Evolutionary conservation across 1,140 invertebrate genomes (phyloP), one percentile per base, ranked within the genome.

Genomic region (Sarcophaga peregrina): DNA sequence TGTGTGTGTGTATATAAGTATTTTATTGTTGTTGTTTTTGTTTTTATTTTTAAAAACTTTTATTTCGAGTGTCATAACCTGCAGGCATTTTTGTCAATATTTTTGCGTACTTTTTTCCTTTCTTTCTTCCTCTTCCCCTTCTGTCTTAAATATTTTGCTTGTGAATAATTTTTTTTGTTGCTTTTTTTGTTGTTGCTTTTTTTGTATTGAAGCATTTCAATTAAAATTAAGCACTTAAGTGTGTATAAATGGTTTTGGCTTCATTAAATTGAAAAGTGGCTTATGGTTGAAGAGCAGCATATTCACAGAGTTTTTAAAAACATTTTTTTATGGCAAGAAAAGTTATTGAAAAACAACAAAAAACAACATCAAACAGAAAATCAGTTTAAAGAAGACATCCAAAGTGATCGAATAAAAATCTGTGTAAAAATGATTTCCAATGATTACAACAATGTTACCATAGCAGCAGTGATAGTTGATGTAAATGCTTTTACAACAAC

Each of bases 161-260:
- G 25, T 37, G 25, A 37, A 37, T 37, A 37, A 2, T 37, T 37
- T 37, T 37, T 37, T 1, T 58, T n/a, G 54, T 54, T 54, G 10
- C n/a, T 58, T 13, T n/a, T 58, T 1, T 15, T 58, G 11, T n/a
- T 58, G 11, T 58, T 58, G 15, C 15, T n/a, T 1, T 1, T 58
- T 58, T 58, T 58, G 15, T 58, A 58, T 58, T 58, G 54, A 58
- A 58, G 54, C n/a, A 58, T 58, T 58, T 58, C 54, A 58, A 58
- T 58, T 58, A 58, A 58, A 58, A 58, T 58, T 58, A 58, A 58
- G 54, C n/a, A 58, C 54, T 58, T 58, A 58, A 58, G 54, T 58
- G 54, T 58, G 13, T 58, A 58, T 58, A 58, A 58, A 58, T 58
- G 54, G 54, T 58, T 58, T 58, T 58, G 54, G 54, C 52, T 58